phyloP scores from a whole-genome alignment of 2,888 invertebrate species.

The Mimas tiliae region DNA sequence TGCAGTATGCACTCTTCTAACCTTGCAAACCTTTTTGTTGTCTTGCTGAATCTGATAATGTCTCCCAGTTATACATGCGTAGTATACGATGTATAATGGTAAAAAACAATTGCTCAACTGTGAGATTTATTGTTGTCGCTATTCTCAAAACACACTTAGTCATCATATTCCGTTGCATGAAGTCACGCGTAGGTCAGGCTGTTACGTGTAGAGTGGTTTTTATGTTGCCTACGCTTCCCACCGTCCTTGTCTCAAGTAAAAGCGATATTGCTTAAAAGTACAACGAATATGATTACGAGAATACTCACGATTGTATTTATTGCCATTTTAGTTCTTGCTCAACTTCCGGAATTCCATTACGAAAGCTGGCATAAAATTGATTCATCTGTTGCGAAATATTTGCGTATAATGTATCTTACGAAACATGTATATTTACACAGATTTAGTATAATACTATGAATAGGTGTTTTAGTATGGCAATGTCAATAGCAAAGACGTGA shows the following conservation, averaged over 20 bases:
- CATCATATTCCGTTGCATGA: slow-evolving; percentile 60
- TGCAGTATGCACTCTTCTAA: no score
- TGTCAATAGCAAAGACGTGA: slow-evolving; percentile 42
- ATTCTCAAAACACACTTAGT: slow-evolving; percentile 37
- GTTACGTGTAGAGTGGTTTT: slow-evolving; percentile 51
- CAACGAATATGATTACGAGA: background rate
- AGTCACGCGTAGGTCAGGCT: slow-evolving; percentile 73
- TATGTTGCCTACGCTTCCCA: background rate
- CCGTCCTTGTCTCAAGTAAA: slow-evolving; percentile 17
- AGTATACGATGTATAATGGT: no score
- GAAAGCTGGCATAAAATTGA: slow-evolving; percentile 11
- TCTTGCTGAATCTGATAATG: no score
- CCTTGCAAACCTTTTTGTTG: no score
- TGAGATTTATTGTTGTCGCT: background rate
- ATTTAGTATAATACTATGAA: background rate
- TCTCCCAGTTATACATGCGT: no score
- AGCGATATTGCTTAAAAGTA: background rate
- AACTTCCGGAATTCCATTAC: slow-evolving; percentile 16
- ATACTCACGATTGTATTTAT: slow-evolving; percentile 7
- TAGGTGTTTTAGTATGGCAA: slow-evolving; percentile 7
- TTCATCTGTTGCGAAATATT: slow-evolving; percentile 13
- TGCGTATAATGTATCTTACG: background rate
- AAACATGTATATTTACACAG: background rate
- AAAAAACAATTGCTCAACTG: background rate
- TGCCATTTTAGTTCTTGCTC: slow-evolving; percentile 4